Evolutionary conservation across 2,797 vertebrate genomes (phyloP), one percentile per base, ranked within the genome.

Genomic region (Diplodus sargus): DNA sequence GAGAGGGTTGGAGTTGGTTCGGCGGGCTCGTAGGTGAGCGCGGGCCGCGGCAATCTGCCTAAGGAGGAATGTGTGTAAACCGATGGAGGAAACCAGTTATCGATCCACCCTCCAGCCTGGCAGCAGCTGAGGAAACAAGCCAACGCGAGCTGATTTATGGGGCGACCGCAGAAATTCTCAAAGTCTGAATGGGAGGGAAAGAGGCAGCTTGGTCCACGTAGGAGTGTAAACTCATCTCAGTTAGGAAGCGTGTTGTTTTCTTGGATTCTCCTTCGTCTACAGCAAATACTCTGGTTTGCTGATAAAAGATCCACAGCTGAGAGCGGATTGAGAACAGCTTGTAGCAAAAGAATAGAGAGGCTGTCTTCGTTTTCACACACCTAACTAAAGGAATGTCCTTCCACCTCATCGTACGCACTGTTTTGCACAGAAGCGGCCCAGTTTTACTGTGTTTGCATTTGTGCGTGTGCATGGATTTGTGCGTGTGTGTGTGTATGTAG

Each of bases 81-180:
- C 80, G 28, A 71, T 76, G 79, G 89, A 94, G 94, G 93, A 94
- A 94, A 95, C 91, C 92, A 92, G 89, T 92, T 95, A 95, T 95
- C 83, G 95, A 96, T 95, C 92, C 87, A 76, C 82, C 83, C 78
- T 86, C 87, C 88, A 54, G 87, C 89, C 90, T 89, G 72, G 62
- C 85, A 89, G 89, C 92, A 83, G 93, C 90, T 79, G 84, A 93
- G 91, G 92, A 92, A 93, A 92, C 93, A 74, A 91, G 84, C 85
- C 80, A 65, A 89, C 73, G 17, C 43, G 0, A 58, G 82, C 79
- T 94, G 93, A 95, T 94, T 95, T 91, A 95, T 95, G 90, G 74
- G 74, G 34, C 14, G 49, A 53, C 25, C 17, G 4, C 78, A 72
- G 85, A 88, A 87, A 89, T 89, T 79, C 79, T 72, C 30, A 83